A percentile compares a stretch with the other conserved stretches of the same genome.
Conservation (phyloP, 2,797 vertebrate genomes). For the Aldrovandia affinis region DNA sequence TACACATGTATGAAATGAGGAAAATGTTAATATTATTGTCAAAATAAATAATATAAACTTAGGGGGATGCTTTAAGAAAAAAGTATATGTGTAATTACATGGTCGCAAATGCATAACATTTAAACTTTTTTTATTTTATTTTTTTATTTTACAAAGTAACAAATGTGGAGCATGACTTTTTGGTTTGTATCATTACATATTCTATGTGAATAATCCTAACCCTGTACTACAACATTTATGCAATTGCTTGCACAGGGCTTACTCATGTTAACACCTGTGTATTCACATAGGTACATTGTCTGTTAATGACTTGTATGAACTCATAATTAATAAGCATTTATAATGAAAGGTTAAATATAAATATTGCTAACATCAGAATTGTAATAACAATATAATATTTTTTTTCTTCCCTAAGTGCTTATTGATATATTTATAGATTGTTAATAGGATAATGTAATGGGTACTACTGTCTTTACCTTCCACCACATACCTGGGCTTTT, state of each 20-base stretch:
- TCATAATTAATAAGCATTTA: neutral
- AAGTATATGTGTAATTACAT: conserved; percentile 9
- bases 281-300: neutral
- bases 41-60: conserved; percentile 8
- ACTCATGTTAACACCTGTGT: neutral
- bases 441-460: conserved; percentile 10
- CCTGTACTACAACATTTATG: neutral
- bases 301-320: neutral
- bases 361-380: neutral
- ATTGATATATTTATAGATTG: conserved; percentile 18
- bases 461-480: neutral
- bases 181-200: neutral
- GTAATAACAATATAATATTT: neutral
- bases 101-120: neutral
- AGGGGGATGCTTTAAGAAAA: neutral
- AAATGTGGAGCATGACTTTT: neutral
- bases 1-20: conserved; percentile 13
- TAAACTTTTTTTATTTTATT: no score
- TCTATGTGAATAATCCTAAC: neutral
- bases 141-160: neutral
- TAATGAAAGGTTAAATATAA: neutral
- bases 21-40: neutral
- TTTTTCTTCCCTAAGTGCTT: neutral
- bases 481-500: neutral
- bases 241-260: neutral